Evolutionary conservation across 2,797 vertebrate species (phyloP), one percentile per base, ranked within the genome.

Genomic region (Pitangus sulphuratus): DNA sequence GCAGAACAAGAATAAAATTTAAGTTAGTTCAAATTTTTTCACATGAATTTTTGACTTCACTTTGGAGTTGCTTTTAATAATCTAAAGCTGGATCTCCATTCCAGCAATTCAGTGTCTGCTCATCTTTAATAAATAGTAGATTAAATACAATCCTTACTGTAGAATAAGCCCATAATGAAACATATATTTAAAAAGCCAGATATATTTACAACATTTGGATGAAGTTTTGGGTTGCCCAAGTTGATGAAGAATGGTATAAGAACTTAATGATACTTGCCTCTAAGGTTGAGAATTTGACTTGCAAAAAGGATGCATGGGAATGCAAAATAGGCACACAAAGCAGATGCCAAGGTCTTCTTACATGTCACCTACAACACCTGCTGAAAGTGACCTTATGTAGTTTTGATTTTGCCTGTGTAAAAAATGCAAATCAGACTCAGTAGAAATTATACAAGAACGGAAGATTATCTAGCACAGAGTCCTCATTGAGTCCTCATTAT

Each of bases 371-470:
- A 57, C 25, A 87, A 72, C 31, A 87, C 62, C 77, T 87, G 84
- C 51, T 92, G 56, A 92, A 90, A 90, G 17, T 84, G 62, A 93
- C 93, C 74, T 94, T 90, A 74, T 10, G 3, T 82, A 69, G 12
- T 79, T 91, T 84, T 0, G 0, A 87, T 66, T 95, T 91, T 89
- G 33, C 62, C 31, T 77, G 44, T 35, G 69, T 57, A 64, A 95
- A 89, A 86, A 61, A 79, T 79, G 40, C 33, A 90, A 94, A 92
- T 79, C 31, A 82, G 33, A n/a, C 70, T 87, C 64, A 92, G 40
- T 42, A 89, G 40, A 93, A 82, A 84, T 84, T 89, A 58, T 35
- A 18, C 39, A 65, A 62, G 54, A 69, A 61, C 5, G 1, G 4
- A 93, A 74, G 31, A 93, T 72, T 80, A 70, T 60, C 25, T 28